Evolutionary conservation across 2,888 invertebrate genomes (phyloP).

Genomic region (Toxonevra muliebris): DNA sequence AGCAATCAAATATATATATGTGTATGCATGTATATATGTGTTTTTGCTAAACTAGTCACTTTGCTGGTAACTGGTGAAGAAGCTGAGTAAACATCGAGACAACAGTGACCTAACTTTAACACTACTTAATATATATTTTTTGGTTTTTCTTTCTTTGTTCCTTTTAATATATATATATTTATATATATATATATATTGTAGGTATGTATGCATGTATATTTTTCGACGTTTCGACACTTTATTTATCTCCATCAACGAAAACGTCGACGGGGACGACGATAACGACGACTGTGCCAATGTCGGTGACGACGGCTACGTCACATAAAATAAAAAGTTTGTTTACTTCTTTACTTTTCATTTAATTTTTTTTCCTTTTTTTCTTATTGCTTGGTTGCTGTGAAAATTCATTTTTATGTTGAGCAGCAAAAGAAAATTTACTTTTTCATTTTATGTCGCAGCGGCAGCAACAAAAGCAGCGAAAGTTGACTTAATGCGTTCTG

Average conservation of each 20-base stretch:
- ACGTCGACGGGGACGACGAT: too few species aligned
- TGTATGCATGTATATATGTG: slow-evolving; percentile 5
- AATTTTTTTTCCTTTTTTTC: background rate
- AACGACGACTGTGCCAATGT: too few species aligned
- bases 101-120: slow-evolving; percentile 7
- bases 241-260: slow-evolving; percentile 1
- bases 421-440: background rate
- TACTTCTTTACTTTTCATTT: background rate
- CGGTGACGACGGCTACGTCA: background rate
- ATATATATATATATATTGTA: slow-evolving; percentile 21
- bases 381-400: background rate
- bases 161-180: slow-evolving; percentile 10
- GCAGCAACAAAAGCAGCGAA: background rate
- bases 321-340: background rate
- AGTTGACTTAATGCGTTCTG: slow-evolving; percentile 7
- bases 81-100: slow-evolving; percentile 19
- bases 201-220: slow-evolving; percentile 7
- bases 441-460: background rate
- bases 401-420: slow-evolving; percentile 1
- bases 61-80: background rate
- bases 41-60: slow-evolving; percentile 3
- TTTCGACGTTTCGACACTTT: slow-evolving; percentile 1
- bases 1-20: background rate
- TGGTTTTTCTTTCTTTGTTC: background rate
- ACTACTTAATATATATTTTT: slow-evolving; percentile 12